Evolutionary conservation across 2,797 vertebrate genomes (phyloP), one percentile per base, ranked within the genome.

Genomic region (Malacoctenus gilli): DNA sequence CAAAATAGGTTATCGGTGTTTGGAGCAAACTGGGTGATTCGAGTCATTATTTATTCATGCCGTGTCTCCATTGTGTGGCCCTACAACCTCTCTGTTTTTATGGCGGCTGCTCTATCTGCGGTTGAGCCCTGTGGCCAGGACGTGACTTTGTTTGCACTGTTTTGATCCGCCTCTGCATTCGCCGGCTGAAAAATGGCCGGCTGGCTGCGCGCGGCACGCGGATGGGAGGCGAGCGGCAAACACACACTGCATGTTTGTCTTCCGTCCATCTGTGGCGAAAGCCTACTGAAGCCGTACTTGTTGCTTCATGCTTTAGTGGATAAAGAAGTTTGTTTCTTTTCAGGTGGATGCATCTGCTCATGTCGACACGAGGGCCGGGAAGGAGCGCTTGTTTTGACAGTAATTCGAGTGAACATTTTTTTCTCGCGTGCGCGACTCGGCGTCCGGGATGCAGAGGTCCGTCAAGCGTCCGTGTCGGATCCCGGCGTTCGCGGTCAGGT

Each of bases 31-130:
- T 41, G 59, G 44, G 47, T 72, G 57, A 84, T 79, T 69, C 56
- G 38, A 79, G 43, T 82, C 68, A 80, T 86, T 65, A 80, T 57
- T 74, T 75, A 83, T 84, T 86, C 81, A 86, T 68, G 21, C 2
- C 18, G 49, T 60, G 68, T 79, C 71, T 82, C 44, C 30, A 53
- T 77, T 71, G 63, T 64, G 44, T 57, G 75, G 61, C 72, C n/a
- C 60, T 71, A 61, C 62, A 79, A 68, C 71, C 71, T 72, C 46
- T 69, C 25, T 28, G 76, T 73, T 82, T 84, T 77, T 59, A 74
- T 58, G 50, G 60, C 65, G 59, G 64, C 57, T 69, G 68, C 66
- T 72, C 67, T 64, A 73, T 55, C 59, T 77, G 44, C 8, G 59
- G 67, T 77, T 63, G 55, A 54, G 59, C 75, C 75, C 59, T 28